Evolutionary conservation across 2,888 invertebrate genomes (phyloP).

Genomic region (Cheilosia vernalis): DNA sequence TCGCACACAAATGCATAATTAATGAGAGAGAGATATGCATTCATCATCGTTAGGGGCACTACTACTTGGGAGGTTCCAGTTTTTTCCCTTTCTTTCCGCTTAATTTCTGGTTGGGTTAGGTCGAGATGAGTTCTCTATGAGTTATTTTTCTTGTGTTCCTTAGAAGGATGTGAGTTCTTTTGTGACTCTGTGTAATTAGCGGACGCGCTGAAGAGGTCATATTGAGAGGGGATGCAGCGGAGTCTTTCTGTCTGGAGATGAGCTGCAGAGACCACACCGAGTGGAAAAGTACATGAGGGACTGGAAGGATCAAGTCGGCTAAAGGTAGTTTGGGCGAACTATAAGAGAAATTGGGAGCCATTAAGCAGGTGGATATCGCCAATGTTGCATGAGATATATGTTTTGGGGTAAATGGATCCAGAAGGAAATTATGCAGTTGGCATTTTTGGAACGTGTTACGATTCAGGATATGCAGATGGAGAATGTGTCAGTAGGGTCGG

Average conservation of each 20-base stretch:
- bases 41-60: conserved; percentile 47
- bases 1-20: conserved; percentile 49
- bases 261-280: not conserved
- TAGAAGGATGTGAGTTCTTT: conserved; percentile 28
- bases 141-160: not conserved
- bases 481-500: not conserved
- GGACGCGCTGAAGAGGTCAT: conserved; percentile 37
- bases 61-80: conserved; percentile 67
- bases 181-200: conserved; percentile 17
- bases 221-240: not conserved
- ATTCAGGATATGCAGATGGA: no score
- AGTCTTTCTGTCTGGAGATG: not conserved
- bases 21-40: conserved; percentile 62
- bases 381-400: not conserved
- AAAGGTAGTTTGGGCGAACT: not conserved
- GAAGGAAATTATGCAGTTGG: not conserved
- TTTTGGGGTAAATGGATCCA: not conserved
- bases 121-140: conserved; percentile 13
- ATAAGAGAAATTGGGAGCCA: not conserved
- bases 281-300: not conserved
- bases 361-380: not conserved
- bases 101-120: conserved; percentile 30
- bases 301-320: not conserved
- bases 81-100: conserved; percentile 5
- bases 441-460: no score